These are phyloP conservation scores for Empidonax traillii DNA, from an alignment of 2,113 vertebrate genomes.

Conservation along the genomic window DNA sequence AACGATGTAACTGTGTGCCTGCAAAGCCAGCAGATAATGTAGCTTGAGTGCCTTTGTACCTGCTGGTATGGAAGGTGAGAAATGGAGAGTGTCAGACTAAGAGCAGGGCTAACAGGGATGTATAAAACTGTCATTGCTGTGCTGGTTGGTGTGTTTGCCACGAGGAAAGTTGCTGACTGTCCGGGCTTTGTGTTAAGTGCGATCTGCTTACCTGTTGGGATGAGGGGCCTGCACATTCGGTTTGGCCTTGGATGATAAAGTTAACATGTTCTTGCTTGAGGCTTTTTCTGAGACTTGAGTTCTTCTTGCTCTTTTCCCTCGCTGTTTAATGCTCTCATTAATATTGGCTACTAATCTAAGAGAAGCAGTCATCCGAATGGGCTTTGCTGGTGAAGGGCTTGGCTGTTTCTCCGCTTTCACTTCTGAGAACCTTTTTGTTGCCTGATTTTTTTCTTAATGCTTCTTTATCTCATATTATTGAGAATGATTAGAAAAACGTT, in stretches of 20 bases:
- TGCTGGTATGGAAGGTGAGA: background rate
- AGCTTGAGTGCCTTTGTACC: background rate
- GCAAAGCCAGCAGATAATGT: background rate
- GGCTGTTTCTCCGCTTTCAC: background rate
- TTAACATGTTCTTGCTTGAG: background rate
- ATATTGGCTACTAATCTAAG: background rate
- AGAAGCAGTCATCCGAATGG: background rate
- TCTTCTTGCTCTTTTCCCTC: background rate
- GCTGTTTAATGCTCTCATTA: background rate
- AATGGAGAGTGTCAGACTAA: background rate
- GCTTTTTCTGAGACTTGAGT: background rate
- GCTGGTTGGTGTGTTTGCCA: background rate
- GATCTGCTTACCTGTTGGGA: fast-evolving
- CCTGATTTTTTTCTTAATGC: background rate
- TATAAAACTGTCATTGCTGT: background rate
- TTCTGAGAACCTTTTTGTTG: background rate
- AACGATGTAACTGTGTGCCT: background rate
- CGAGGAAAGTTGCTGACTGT: background rate
- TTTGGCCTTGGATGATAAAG: background rate
- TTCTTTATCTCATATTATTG: background rate
- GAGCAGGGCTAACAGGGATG: background rate
- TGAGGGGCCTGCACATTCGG: background rate
- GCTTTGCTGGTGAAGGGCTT: background rate
- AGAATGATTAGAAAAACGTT: background rate
- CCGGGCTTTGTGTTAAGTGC: background rate